Base-by-base conservation (phyloP, 2,888 invertebrate genomes). In the Xiphydria camelus region DNA sequence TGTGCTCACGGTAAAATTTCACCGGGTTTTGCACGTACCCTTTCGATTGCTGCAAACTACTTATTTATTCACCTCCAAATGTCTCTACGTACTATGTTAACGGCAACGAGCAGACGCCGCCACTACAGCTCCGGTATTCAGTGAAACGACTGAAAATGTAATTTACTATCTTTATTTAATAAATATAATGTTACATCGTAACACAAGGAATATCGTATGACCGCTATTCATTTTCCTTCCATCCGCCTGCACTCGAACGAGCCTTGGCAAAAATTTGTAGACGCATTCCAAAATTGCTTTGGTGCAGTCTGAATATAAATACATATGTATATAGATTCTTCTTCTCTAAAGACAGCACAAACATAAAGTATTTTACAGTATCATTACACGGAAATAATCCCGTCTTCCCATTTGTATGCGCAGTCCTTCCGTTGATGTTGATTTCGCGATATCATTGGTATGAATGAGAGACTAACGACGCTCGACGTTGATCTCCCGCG, bases 161-260 rank as follows among this genome's bases (percentile, higher is more conserved):
- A 55, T 53, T 55, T 57, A 55, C 57, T 62, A 59, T 59, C 47
- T 62, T 64, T 65, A 65, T 64, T 65, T 59, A 69, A 70, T 70
- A 69, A 70, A 70, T 70, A 70, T 70, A 67, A 59, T 66, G 61
- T 68, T 70, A 70, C 65, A 70, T 67, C 45, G 54, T 62, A 64
- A 65, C 61, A 57, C 60, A 68, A 70, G 59, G 61, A 66, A 66
- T 65, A 66, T 62, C 57, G 53, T 54, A 53, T 59, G 46, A 50
- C 49, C 36, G 49, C 51, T 26, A 45, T 59, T 60, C 52, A 51
- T 57, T 49, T 23, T 47, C 53, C 36, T 45, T 47, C 32, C 36
- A 51, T 56, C 46, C 45, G 32, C 39, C 36, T 33, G 47, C 44
- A 45, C 49, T 50, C 51, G 50, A 45, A 41, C 56, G 51, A 49